Base-by-base conservation (phyloP, 2,888 invertebrate species). In the Mimachlamys varia region DNA sequence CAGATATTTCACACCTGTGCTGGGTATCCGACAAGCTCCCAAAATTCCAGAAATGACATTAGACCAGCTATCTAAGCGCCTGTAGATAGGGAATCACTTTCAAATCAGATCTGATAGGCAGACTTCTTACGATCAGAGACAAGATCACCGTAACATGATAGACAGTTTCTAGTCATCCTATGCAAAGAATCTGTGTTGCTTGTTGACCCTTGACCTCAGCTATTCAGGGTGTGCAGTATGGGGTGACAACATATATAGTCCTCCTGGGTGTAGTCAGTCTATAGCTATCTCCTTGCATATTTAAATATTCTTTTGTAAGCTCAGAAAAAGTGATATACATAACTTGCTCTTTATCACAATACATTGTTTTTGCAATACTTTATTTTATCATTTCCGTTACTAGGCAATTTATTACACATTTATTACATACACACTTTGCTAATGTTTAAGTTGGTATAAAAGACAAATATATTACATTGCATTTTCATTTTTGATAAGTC, bases 371-470 rank as follows among this genome's bases (percentile, higher is more conserved):
- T 76, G 76, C 76, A 76, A 76, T 76, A 76, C 12, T 76, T 17
- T 76, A 33, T 76, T 76, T 76, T 76, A 76, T 76, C 76, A 76
- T 76, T 76, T 76, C 76, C 76, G 76, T 76, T 76, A 76, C 17
- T 27, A 27, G 76, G 76, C 33, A 76, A 76, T 76, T 76, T 76
- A 33, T 27, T 5, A 22, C n/a, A 27, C 33, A 13, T 76, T 27
- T 13, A 62, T 62, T 19, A 27, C 7, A 62, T 33, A 27, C 13
- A 27, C 58, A 33, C 76, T 33, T 53, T 19, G 13, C 19, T 76
- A 33, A 27, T 76, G 76, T 33, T 76, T 0, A 33, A 76, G 10
- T 27, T 76, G 5, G 12, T 53, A 33, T 27, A 10, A 33, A 76
- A 76, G 22, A 15, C 0, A 76, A 33, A 76, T 76, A 7, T 76